Evolutionary conservation across 2,797 vertebrate genomes (phyloP).

Genomic region (Anguilla anguilla): DNA sequence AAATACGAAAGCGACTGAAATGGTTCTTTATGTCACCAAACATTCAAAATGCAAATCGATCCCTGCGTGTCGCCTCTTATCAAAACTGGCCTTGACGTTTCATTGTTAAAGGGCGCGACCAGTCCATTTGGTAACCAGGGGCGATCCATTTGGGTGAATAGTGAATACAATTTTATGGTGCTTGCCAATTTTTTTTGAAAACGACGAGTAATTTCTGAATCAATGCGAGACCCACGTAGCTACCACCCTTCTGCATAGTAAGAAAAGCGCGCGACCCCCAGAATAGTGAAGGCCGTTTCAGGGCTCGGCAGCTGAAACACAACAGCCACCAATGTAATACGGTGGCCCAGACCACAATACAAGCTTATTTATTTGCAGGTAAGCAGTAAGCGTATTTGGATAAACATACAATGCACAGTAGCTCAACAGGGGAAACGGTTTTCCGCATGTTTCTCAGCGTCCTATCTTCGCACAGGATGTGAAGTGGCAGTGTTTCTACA

Average conservation of each 20-base stretch:
- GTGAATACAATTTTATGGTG: background rate
- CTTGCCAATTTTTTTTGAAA: background rate
- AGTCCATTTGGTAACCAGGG: background rate
- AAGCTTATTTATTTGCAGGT: background rate
- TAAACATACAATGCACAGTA: background rate
- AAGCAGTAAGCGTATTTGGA: background rate
- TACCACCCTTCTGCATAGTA: background rate
- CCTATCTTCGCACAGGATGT: background rate
- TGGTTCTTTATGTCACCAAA: constrained; percentile 69
- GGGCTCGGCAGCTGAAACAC: background rate
- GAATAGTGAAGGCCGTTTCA: background rate
- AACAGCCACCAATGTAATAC: background rate
- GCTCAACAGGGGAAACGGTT: constrained; percentile 7
- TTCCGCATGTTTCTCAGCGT: constrained; percentile 8
- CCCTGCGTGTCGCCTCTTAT: background rate
- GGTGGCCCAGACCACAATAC: background rate
- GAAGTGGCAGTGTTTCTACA: constrained; percentile 8
- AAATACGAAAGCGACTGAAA: constrained; percentile 71
- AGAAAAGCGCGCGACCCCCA: background rate
- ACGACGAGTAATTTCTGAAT: background rate
- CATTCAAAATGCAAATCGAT: constrained; percentile 57
- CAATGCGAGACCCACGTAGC: background rate
- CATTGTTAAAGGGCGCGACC: background rate
- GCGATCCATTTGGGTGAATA: background rate
- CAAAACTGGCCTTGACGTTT: background rate